Conservation (phyloP, 1,140 invertebrate species). For the Semibalanus balanoides region DNA sequence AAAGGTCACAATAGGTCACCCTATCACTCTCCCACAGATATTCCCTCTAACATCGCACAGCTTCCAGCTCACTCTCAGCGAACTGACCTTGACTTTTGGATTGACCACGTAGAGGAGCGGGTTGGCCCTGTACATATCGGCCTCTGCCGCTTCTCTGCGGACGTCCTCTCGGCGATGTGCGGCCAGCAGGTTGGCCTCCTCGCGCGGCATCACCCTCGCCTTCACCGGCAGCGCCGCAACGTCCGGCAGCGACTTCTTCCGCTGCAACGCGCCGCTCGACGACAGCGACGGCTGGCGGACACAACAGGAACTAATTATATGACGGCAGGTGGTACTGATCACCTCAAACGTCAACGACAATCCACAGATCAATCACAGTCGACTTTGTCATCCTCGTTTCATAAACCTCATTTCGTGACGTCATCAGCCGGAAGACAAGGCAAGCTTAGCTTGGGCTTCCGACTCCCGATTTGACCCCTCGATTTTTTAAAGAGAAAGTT, state of each 20-base stretch:
- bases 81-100: constrained; percentile 82
- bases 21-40: no score
- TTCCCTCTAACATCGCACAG: no score
- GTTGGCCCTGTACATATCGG: constrained; percentile 80
- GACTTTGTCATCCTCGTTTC: no score
- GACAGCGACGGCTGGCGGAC: constrained; percentile 42
- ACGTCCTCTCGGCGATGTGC: constrained; percentile 85
- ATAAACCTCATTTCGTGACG: no score
- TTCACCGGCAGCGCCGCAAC: constrained; percentile 61
- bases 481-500: no score
- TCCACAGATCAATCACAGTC: no score
- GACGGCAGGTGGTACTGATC: no score
- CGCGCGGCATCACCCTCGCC: constrained; percentile 68
- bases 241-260: constrained; percentile 92
- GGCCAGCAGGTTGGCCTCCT: constrained; percentile 86
- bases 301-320: constrained; percentile 10
- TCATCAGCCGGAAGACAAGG: no score
- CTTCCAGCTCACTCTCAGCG: neutral
- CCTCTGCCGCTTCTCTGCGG: constrained; percentile 74
- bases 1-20: no score
- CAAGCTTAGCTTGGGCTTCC: no score
- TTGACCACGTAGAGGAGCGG: constrained; percentile 87
- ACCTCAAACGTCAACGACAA: no score
- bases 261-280: constrained; percentile 47
- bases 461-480: no score